Evolutionary conservation across 2,113 vertebrate species (phyloP).

Genomic region (Phylloscopus whistleri): DNA sequence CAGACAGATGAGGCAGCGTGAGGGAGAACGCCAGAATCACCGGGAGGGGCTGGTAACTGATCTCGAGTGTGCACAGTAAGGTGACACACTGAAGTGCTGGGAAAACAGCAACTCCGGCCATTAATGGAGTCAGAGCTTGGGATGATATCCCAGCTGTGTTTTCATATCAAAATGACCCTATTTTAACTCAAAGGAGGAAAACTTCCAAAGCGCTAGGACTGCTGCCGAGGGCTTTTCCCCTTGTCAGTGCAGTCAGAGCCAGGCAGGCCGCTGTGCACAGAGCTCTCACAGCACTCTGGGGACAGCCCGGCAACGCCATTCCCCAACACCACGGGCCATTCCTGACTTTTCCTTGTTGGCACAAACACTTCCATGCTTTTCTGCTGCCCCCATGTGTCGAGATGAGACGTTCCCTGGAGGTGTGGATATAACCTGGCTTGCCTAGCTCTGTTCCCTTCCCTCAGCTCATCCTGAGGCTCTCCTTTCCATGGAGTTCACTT

Average conservation of each 20-base stretch:
- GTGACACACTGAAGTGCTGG: background rate
- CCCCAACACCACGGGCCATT: background rate
- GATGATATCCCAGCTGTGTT: background rate
- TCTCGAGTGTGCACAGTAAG: background rate
- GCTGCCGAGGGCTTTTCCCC: background rate
- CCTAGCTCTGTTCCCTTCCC: background rate
- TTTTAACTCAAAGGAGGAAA: background rate
- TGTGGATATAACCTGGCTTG: rapidly evolving
- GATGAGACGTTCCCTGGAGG: background rate
- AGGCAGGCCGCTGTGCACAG: background rate
- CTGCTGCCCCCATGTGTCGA: background rate
- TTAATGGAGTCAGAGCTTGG: background rate
- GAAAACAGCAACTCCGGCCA: background rate
- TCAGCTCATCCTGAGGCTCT: background rate
- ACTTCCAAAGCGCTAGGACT: background rate
- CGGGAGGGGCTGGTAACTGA: background rate
- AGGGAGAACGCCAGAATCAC: background rate
- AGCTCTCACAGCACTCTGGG: background rate
- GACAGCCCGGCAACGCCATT: rapidly evolving
- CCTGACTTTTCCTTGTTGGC: background rate
- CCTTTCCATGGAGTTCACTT: background rate
- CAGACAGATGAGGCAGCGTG: background rate
- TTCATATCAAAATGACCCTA: background rate
- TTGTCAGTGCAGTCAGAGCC: background rate
- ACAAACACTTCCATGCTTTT: background rate